Evolutionary conservation across 2,888 invertebrate species (phyloP), one percentile per base, ranked within the genome.

Genomic region (Acronicta aceris): DNA sequence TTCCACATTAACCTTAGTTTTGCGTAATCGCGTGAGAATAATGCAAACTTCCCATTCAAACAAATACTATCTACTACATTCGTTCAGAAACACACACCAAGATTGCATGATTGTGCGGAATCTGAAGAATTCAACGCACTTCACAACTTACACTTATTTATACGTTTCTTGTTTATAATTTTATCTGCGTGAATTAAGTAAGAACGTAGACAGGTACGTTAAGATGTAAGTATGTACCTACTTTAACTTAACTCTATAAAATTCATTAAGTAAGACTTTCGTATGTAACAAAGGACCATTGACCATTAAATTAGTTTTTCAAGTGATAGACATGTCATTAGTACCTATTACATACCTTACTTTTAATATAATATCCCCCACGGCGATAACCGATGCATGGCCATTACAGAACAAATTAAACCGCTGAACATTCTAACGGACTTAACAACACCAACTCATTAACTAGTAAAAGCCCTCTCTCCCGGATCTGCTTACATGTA

Each of bases 11-110:
- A 5, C 47, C 30, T 71, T 53, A 40, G 59, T 59, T 78, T 78
- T 81, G 72, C 73, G 69, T 76, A 82, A 85, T 80, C 67, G 77
- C 83, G 85, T 86, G 86, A 74, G 85, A 86, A 82, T 71, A 74
- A 78, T 74, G 57, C 72, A 21, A 21, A 21, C 4, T 3, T 21
- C 21, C 21, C 21, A 21, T 21, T 21, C 21, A 21, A 21, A 21
- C 21, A 21, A 21, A 71, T 71, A 49, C 59, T 21, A 9, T 41
- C 51, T 58, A 21, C 36, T 56, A 38, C 42, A 53, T 67, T 59
- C 61, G 27, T 61, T 70, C 47, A 53, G 61, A 51, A 53, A 57
- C 56, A 58, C 13, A 46, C 38, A 42, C 45, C 38, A 10, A 42
- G 21, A 46, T 53, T 56, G 36, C 48, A 59, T 52, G n/a, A n/a